Base-by-base conservation (phyloP, 2,113 vertebrate genomes). In the Dicentrarchus labrax region DNA sequence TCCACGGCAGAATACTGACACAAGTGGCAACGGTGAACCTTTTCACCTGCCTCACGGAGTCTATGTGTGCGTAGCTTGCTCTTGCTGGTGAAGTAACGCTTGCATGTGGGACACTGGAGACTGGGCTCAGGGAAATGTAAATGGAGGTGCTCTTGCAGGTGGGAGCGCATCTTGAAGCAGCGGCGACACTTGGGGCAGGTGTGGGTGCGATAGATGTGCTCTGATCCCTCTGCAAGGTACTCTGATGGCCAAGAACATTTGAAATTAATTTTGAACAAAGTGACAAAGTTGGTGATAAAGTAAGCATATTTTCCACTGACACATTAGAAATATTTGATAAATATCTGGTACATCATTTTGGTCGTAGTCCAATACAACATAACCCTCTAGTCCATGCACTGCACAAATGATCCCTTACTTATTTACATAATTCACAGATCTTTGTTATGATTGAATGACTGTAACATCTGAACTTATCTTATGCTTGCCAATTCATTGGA, bases 131-230 rank as follows among this genome's bases (percentile, higher is more conserved):
- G 98, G 73, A 97, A 99, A 81, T 99, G 98, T 11, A 99, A 83
- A 47, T 96, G 97, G 3, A 99, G 95, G 85, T 99, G 98, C 57
- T 99, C 98, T 61, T 96, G 95, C 73, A 99, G 94, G 81, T 99
- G 98, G 0, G 98, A 98, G 76, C 97, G 96, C 88, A 97, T 98
- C 94, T 98, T 99, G 89, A 99, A 99, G 93, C 98, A 99, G 54
- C 97, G 97, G 6, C 97, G 97, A 86, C 98, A 99, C 78, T 97
- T 97, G 0, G 97, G 96, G 78, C 98, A 99, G 92, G 97, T 97
- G 89, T 99, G 97, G 43, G 98, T 99, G 91, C 97, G 97, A 88
- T 96, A 98, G 71, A 97, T 92, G 75, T 95, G 94, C 87, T 97
- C 97, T 0, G 96, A 89, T 13, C 96, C 95, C 66, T 96, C 95